These are phyloP conservation scores for Malurus leucopterus DNA, from an alignment of 2,797 vertebrate genomes.

Conservation along the genomic window DNA sequence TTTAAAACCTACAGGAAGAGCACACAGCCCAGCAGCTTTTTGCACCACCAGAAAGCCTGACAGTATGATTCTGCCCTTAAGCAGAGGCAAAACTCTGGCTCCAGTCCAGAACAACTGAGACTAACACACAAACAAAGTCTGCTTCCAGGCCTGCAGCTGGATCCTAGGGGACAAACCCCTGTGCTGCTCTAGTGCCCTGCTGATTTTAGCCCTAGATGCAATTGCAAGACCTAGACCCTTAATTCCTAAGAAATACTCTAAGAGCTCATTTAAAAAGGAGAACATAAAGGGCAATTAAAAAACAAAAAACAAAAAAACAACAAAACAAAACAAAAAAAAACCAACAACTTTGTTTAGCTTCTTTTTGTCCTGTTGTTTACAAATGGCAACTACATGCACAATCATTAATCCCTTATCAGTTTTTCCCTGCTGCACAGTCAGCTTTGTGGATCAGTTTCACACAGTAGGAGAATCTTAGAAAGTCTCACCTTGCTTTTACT, in stretches of 20 bases:
- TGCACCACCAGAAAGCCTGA: not conserved
- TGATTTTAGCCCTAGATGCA: not conserved
- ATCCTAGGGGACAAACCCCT: not conserved
- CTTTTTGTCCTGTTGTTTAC: not conserved
- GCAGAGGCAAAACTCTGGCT: not conserved
- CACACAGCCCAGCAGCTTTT: not conserved
- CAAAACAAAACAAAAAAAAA: too few species aligned
- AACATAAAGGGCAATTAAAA: not conserved
- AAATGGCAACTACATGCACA: not conserved
- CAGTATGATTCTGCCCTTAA: not conserved
- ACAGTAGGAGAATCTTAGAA: not conserved
- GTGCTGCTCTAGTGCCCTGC: not conserved
- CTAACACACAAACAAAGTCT: not conserved
- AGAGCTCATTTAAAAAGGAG: not conserved
- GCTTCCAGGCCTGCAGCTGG: slow-evolving; percentile 21
- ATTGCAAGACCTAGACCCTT: not conserved
- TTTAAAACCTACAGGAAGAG: not conserved
- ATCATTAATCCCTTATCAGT: not conserved
- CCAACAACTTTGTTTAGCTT: not conserved
- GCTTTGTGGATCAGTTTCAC: not conserved
- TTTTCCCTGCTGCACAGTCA: not conserved
- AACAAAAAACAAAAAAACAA: too few species aligned
- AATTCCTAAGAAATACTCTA: not conserved
- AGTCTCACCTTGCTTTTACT: not conserved
- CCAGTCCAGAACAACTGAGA: not conserved